Conservation (phyloP, 1,140 invertebrate species). For the Stenopsyche tienmushanensis region DNA sequence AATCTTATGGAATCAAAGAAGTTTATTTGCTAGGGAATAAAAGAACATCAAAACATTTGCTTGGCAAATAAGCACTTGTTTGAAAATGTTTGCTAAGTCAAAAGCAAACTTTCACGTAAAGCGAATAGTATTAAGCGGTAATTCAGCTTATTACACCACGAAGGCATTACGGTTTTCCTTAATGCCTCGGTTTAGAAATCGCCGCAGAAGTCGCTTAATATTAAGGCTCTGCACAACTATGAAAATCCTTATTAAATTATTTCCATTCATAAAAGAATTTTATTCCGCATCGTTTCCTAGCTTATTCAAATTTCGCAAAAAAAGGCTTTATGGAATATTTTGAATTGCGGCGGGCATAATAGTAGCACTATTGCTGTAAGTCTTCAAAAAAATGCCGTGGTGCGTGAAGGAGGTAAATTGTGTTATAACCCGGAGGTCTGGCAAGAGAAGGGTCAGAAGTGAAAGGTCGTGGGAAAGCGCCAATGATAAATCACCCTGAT, state of each 20-base stretch:
- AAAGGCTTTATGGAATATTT: too few relatives aligned
- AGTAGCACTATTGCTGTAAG: constrained; percentile 13
- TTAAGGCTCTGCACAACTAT: background rate
- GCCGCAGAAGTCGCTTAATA: background rate
- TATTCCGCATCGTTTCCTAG: too few relatives aligned
- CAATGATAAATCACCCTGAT: constrained; percentile 34
- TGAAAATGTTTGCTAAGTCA: background rate
- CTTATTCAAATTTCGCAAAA: too few relatives aligned
- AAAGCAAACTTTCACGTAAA: background rate
- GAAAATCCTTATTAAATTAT: background rate
- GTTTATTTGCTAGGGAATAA: too few relatives aligned
- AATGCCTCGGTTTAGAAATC: background rate
- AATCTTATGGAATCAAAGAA: too few relatives aligned
- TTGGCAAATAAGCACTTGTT: background rate
- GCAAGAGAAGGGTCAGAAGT: constrained; percentile 27
- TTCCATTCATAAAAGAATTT: background rate
- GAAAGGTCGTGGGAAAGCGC: constrained; percentile 28
- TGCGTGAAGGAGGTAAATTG: constrained; percentile 28
- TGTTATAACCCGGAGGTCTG: constrained; percentile 25
- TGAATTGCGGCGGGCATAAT: constrained; percentile 16
- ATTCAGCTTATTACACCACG: background rate
- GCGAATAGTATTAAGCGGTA: background rate
- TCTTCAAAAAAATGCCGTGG: constrained; percentile 22
- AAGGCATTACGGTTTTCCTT: background rate
- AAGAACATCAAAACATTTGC: background rate